Percentiles rank a stretch among this genome's conserved stretches.
Conservation (phyloP, 2,888 invertebrate species). For the Troglohyphantes excavatus region DNA sequence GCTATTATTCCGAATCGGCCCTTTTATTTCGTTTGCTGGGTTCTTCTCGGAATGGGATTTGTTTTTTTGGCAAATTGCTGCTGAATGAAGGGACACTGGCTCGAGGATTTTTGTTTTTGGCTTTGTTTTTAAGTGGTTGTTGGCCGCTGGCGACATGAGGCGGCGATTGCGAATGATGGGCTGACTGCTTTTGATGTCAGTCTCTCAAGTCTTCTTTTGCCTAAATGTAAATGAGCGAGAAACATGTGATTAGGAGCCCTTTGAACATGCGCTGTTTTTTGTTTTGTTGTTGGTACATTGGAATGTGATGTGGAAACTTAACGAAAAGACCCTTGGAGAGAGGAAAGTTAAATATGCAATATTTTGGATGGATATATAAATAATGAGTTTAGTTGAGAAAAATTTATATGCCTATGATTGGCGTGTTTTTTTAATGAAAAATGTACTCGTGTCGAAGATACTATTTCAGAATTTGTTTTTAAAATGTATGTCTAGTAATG, state of each 20-base stretch:
- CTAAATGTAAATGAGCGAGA: constrained; percentile 58
- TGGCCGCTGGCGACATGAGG: constrained; percentile 35
- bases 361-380: too few species aligned
- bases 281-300: background rate
- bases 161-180: constrained; percentile 11
- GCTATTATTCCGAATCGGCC: background rate
- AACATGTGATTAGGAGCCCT: constrained; percentile 63
- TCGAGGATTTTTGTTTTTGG: background rate
- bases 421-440: too few species aligned
- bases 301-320: background rate
- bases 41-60: background rate
- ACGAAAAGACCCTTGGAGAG: background rate
- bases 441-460: too few species aligned
- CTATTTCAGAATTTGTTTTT: too few species aligned
- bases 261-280: background rate
- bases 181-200: constrained; percentile 62
- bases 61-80: background rate
- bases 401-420: too few species aligned
- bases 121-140: constrained; percentile 50
- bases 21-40: background rate
- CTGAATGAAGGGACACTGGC: background rate
- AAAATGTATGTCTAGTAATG: too few species aligned
- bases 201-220: constrained; percentile 11
- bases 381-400: too few species aligned
- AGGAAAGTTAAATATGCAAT: too few species aligned